phyloP scores from a whole-genome alignment of 2,113 vertebrate genomes.

The western clawed frog (Xenopus tropicalis) region UCB_Xtro_10.0 CM004446.2:65659001-65659500 shows the following conservation, averaged over 20 bases:
- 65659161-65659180: not conserved
- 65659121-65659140: too few species aligned
- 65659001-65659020: too few species aligned
- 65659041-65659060: too few species aligned
- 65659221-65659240: slow-evolving; percentile 87
- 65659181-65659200: slow-evolving; percentile 78
- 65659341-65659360: slow-evolving; percentile 82
- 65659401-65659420: not conserved
- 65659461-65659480: not conserved
- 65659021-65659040: too few species aligned
- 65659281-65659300: slow-evolving; percentile 90
- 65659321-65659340: slow-evolving; percentile 78
- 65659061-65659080: too few species aligned
- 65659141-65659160: too few species aligned
- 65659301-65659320: slow-evolving; percentile 69
- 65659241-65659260: slow-evolving; percentile 86
- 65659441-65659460: not conserved
- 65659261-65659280: slow-evolving; percentile 92
- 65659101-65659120: too few species aligned
- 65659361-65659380: slow-evolving; percentile 76
- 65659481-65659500: not conserved
- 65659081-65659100: too few species aligned
- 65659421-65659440: not conserved
- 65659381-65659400: slow-evolving; percentile 78
- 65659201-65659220: slow-evolving; percentile 82